Base-by-base conservation (phyloP, 2,797 vertebrate species). In the Microctenopoma steveboyesi region DNA sequence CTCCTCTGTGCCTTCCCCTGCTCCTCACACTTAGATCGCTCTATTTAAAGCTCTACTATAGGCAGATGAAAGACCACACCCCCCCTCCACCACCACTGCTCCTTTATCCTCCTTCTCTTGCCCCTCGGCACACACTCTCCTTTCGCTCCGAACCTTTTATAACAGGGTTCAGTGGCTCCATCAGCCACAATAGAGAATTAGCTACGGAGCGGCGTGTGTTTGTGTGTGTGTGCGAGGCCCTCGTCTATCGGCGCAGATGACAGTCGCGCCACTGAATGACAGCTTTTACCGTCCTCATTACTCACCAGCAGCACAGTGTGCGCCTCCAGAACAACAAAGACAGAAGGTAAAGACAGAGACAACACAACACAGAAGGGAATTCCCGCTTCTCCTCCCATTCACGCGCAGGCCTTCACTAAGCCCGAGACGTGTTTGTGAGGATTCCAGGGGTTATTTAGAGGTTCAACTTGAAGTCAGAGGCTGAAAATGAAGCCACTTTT, bases 241-340 rank as follows among this genome's bases (percentile, higher is more conserved):
- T 78, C 90, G 87, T 91, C 79, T 46, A 89, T 90, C 90, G 91
- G 61, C 62, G 16, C 18, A 7, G 76, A 27, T 86, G 90, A 90
- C 88, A 84, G 87, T 57, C 50, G 43, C 76, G 74, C 68, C 67
- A 46, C 75, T 65, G 67, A 87, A 83, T 75, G 76, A 78, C 85
- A 76, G 77, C 64, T 39, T 65, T 86, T 86, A 87, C 60, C 62
- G 60, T 46, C 43, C 57, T 74, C 66, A 69, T 70, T 64, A 15
- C 79, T 76, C 65, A 46, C 65, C 59, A 78, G 67, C 65, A 69
- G 55, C 79, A 63, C 69, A 42, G 63, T 74, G 78, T 76, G 75
- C 63, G 76, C 82, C 69, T 66, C 33, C 61, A 50, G 59, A 43
- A 71, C 79, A 52, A 79, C 76, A 86, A 67, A 85, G 78, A 67